Base-by-base conservation (phyloP, 2,888 invertebrate genomes). In the Phrixothrix hirtus region DNA sequence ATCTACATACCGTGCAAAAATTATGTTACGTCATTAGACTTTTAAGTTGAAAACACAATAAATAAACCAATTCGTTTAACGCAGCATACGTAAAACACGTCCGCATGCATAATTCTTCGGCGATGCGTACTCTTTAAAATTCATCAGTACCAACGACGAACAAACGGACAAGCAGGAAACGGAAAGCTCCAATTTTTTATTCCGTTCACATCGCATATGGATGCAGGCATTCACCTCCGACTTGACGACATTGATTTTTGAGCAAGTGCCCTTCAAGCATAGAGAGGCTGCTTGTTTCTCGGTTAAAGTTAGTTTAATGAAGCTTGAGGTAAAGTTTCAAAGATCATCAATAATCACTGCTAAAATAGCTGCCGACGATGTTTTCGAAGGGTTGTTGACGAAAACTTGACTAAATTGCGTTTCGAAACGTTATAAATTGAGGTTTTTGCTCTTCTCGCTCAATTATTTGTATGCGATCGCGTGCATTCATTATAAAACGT, bases 121-220 rank as follows among this genome's bases (percentile, higher is more conserved):
- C 39, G 51, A 45, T 45, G 39, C 45, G 32, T 42, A 42, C 42
- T 48, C 48, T 54, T 54, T 54, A 44, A 54, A 48, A 54, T 54
- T 48, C 44, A 43, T 44, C 48, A 38, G 46, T 47, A 48, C 38
- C 38, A 41, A 4, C 21, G n/a, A 30, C 17, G 41, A 21, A 35
- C 44, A 43, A n/a, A 16, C 37, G 32, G 30, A 35, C 39, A 35
- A 16, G 47, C 35, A 38, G 16, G 47, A 38, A 34, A 31, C 62
- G 60, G 62, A 61, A 62, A 57, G 55, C 51, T 57, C 58, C 57
- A 53, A 60, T 61, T 62, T 53, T 52, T 58, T 61, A 62, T 62
- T 62, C 62, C 31, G 41, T 41, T 57, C 62, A 55, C 57, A 55
- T 50, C 51, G 48, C 31, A 45, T 52, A 45, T 49, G 48, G 54